Evolutionary conservation across 2,113 vertebrate species (phyloP).

Genomic region (Agapornis roseicollis): DNA sequence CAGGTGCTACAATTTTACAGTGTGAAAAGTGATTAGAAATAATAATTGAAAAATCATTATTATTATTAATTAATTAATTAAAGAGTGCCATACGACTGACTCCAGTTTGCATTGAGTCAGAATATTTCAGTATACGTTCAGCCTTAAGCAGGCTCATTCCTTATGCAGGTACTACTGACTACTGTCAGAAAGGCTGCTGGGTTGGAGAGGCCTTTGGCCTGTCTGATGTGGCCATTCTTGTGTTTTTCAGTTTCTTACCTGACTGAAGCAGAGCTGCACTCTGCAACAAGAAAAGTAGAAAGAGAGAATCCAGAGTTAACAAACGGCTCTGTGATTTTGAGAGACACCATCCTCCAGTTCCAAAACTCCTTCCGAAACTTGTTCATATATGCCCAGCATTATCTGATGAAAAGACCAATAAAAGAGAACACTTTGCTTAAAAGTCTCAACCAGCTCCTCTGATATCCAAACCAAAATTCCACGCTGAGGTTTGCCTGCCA

Average conservation of each 20-base stretch:
- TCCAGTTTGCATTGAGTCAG: neutral
- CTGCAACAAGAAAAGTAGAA: neutral
- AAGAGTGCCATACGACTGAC: neutral
- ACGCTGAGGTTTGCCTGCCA: slow-evolving; percentile 26
- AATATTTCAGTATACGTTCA: neutral
- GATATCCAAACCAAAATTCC: slow-evolving; percentile 39
- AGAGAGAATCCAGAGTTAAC: neutral
- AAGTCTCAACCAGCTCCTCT: neutral
- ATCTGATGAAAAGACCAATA: slow-evolving; percentile 47
- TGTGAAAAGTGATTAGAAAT: neutral
- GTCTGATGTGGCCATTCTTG: neutral
- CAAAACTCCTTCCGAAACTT: slow-evolving; percentile 29
- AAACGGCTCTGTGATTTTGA: neutral
- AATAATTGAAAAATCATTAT: neutral
- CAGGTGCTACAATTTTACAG: neutral
- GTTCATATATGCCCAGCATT: slow-evolving; percentile 5
- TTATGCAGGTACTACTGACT: neutral
- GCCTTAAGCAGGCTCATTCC: neutral
- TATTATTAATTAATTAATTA: neutral
- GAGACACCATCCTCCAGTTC: neutral
- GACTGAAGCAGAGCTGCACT: neutral
- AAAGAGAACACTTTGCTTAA: neutral
- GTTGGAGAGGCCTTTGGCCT: neutral
- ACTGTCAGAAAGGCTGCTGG: neutral
- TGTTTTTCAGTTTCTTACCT: neutral